These are phyloP conservation scores for Amphimedon queenslandica DNA, from an alignment of 37 sponge, comb jelly and placozoan species.

Conservation along the genomic window DNA sequence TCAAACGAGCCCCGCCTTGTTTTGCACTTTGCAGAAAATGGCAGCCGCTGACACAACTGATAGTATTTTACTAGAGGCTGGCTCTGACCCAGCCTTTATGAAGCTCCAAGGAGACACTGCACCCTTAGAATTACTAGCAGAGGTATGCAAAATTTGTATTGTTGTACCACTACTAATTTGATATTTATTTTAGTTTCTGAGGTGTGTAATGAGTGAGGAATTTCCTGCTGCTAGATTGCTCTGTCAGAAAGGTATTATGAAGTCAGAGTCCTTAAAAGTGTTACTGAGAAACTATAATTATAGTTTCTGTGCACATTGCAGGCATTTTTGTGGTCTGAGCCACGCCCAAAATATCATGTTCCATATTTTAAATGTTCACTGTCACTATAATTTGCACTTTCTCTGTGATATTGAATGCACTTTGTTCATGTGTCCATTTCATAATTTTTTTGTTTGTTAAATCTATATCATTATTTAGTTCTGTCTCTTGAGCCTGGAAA, in stretches of 20 bases:
- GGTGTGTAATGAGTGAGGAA: constrained; percentile 57
- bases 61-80: constrained; percentile 26
- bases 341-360: too few species aligned
- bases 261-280: neutral
- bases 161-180: too few species aligned
- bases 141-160: too few species aligned
- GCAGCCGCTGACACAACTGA: neutral
- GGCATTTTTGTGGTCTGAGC: too few species aligned
- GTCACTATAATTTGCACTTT: too few species aligned
- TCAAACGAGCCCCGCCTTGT: neutral
- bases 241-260: constrained; percentile 48
- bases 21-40: too few species aligned
- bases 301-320: too few species aligned
- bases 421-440: too few species aligned
- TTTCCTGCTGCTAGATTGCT: constrained; percentile 64
- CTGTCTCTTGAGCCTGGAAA: constrained; percentile 66
- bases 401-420: too few species aligned
- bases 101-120: constrained; percentile 1
- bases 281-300: too few species aligned
- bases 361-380: too few species aligned
- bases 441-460: neutral
- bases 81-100: constrained; percentile 19
- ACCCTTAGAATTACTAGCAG: constrained; percentile 42
- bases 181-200: constrained; percentile 44
- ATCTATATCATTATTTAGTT: constrained; percentile 4